Evolutionary conservation across 1,140 invertebrate genomes (phyloP).

Genomic region (Stenopsyche tienmushanensis): DNA sequence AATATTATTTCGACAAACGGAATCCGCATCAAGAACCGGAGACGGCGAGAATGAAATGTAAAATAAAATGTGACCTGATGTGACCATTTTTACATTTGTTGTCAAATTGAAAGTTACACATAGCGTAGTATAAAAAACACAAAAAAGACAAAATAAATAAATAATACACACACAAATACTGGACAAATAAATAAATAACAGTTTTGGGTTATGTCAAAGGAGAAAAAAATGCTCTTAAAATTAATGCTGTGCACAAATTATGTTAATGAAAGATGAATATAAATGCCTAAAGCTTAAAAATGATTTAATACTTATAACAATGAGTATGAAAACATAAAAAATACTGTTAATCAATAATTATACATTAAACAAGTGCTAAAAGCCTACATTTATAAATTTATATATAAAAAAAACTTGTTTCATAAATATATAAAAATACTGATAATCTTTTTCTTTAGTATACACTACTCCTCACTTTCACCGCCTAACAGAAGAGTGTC

Average conservation of each 20-base stretch:
- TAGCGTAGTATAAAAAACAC: too few species aligned
- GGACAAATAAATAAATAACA: conserved; percentile 21
- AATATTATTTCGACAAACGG: too few species aligned
- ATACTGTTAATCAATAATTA: conserved; percentile 27
- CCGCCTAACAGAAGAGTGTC: neutral
- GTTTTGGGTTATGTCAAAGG: conserved; percentile 13
- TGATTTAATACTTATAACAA: conserved; percentile 9
- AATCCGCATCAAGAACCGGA: too few species aligned
- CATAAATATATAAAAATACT: conserved; percentile 31
- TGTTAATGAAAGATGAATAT: conserved; percentile 17
- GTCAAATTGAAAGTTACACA: too few species aligned
- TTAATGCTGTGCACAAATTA: conserved; percentile 15
- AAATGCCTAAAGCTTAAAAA: conserved; percentile 26
- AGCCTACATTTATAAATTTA: conserved; percentile 16
- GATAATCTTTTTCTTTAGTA: conserved; percentile 22
- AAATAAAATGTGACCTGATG: too few species aligned
- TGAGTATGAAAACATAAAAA: conserved; percentile 19
- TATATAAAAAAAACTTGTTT: conserved; percentile 18
- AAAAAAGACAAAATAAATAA: conserved; percentile 19
- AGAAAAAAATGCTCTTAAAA: conserved; percentile 14
- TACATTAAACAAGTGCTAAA: conserved; percentile 20
- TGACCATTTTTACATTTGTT: too few species aligned
- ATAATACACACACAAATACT: conserved; percentile 27
- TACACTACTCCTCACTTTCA: conserved; percentile 11
- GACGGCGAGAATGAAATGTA: too few species aligned